A percentile compares a stretch with the other conserved stretches of the same genome.
These are phyloP conservation scores for Erythrolamprus reginae DNA, from an alignment of 2,113 vertebrate species.

Conservation along the genomic window DNA sequence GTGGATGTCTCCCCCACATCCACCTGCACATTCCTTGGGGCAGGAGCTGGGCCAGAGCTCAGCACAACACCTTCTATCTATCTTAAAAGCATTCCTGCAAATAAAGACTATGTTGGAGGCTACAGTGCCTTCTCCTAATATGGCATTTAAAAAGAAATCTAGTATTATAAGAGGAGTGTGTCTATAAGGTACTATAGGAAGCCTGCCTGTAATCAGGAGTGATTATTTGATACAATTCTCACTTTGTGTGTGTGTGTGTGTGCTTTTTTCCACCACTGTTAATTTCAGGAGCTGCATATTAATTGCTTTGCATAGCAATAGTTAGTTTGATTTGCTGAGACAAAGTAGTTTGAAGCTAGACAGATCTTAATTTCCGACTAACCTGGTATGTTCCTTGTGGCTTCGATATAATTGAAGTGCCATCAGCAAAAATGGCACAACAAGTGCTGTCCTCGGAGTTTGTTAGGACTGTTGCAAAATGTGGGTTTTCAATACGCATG, in stretches of 20 bases:
- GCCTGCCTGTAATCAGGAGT: not conserved
- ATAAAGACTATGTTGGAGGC: not conserved
- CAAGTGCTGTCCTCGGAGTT: constrained; percentile 73
- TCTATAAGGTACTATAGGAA: not conserved
- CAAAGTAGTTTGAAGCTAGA: not conserved
- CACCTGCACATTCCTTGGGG: too few relatives aligned
- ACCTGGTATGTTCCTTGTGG: constrained; percentile 82
- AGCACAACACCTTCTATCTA: too few relatives aligned
- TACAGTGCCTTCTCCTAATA: not conserved
- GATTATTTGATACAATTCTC: not conserved
- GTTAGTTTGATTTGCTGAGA: not conserved
- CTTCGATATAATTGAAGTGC: constrained; percentile 78
- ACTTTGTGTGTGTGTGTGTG: not conserved
- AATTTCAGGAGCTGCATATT: not conserved
- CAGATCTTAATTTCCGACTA: constrained; percentile 19
- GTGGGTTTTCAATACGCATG: constrained; percentile 76
- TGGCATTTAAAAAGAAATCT: not conserved
- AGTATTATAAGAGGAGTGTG: not conserved
- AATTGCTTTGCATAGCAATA: not conserved
- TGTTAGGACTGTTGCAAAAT: constrained; percentile 77
- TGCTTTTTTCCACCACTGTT: not conserved
- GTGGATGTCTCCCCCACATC: too few relatives aligned
- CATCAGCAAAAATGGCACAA: constrained; percentile 78
- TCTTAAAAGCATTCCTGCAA: not conserved
- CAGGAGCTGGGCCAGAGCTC: too few relatives aligned